Percentiles rank a stretch among this genome's conserved stretches.
Conservation (phyloP, 2,113 vertebrate genomes). For the Platichthys flesus region DNA sequence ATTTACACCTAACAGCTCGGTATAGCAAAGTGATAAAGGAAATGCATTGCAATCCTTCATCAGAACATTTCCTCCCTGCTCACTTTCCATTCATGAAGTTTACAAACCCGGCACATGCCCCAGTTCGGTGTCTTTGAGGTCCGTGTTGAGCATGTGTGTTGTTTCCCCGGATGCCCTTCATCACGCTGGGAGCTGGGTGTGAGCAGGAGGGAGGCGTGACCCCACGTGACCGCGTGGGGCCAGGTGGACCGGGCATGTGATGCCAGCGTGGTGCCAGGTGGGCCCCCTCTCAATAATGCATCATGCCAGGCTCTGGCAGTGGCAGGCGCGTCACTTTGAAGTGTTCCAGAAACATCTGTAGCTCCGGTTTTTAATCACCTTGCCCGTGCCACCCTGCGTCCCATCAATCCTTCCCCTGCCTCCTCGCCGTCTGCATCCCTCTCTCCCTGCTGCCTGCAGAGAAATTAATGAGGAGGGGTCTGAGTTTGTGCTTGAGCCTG, state of each 20-base stretch:
- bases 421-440: conserved; percentile 36
- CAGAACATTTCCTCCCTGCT: conserved; percentile 25
- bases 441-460: conserved; percentile 26
- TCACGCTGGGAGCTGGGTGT: conserved; percentile 49
- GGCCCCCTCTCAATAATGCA: conserved; percentile 79
- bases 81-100: conserved; percentile 53
- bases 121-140: conserved; percentile 68
- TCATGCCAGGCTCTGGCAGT: conserved; percentile 60
- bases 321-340: conserved; percentile 74
- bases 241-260: conserved; percentile 75
- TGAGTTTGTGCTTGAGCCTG: conserved; percentile 30
- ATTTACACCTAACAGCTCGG: neutral
- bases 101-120: conserved; percentile 47
- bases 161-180: conserved; percentile 63
- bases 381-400: conserved; percentile 59
- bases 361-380: conserved; percentile 78
- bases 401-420: conserved; percentile 57
- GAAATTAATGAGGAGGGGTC: conserved; percentile 52
- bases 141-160: conserved; percentile 52
- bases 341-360: conserved; percentile 81
- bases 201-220: conserved; percentile 57
- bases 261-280: conserved; percentile 73
- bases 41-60: conserved; percentile 4
- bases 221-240: conserved; percentile 54
- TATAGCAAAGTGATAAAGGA: neutral